Evolutionary conservation across 37 sponge, comb jelly and placozoan species (phyloP).

Genomic region (Petrosia ficiformis): DNA sequence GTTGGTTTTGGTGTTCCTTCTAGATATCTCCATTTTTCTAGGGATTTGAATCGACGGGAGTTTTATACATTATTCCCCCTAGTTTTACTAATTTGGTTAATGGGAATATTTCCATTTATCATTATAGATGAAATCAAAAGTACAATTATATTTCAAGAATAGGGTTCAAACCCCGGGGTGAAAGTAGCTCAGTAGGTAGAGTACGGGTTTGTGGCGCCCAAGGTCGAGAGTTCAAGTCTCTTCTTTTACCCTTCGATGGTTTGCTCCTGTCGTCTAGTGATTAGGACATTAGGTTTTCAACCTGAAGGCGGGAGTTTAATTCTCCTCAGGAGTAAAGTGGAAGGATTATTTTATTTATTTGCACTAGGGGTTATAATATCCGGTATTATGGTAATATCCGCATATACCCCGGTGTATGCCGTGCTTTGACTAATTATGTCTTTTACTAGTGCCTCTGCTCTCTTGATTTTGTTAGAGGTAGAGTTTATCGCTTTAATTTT

Average conservation of each 20-base stretch:
- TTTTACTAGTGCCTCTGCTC: neutral
- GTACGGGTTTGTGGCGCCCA: constrained; percentile 66
- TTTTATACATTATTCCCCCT: constrained; percentile 52
- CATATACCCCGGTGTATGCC: neutral
- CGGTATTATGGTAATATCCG: constrained; percentile 3
- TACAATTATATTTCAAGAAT: too few species aligned
- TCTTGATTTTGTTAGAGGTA: neutral
- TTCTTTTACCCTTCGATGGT: constrained; percentile 35
- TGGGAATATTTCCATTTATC: constrained; percentile 67
- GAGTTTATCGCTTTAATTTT: neutral
- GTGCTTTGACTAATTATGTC: neutral
- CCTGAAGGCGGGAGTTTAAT: constrained; percentile 66
- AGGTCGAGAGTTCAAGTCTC: constrained; percentile 78
- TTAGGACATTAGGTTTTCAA: constrained; percentile 79
- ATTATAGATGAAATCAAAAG: too few species aligned
- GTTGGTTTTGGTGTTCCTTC: constrained; percentile 74
- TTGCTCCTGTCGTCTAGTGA: constrained; percentile 71
- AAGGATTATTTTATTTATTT: constrained; percentile 65
- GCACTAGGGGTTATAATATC: neutral
- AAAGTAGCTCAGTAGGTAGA: constrained; percentile 26
- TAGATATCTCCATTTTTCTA: constrained; percentile 33
- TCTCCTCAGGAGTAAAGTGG: constrained; percentile 62
- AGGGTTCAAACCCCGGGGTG: too few species aligned
- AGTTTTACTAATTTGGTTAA: constrained; percentile 48
- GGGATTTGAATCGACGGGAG: constrained; percentile 73